phyloP scores from a whole-genome alignment of 2,888 invertebrate species.

The Cremastinae sp. region DNA sequence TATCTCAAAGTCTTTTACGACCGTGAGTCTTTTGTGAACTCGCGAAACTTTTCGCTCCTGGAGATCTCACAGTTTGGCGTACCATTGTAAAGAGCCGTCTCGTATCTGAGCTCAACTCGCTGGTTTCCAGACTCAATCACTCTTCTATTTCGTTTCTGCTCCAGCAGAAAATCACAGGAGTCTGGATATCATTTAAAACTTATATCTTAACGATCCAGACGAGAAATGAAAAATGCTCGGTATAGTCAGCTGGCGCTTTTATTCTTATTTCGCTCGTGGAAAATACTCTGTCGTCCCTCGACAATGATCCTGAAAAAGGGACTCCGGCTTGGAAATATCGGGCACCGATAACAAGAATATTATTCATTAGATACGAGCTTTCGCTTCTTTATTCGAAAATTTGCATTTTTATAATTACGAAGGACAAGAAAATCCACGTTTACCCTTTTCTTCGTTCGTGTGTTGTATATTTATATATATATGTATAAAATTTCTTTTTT shows the following conservation, averaged over 20 bases:
- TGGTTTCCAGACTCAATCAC: background rate
- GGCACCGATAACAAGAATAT: background rate
- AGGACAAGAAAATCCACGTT: constrained; percentile 21
- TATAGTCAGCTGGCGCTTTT: no score
- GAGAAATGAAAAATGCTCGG: no score
- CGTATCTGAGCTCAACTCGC: background rate
- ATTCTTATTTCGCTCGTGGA: no score
- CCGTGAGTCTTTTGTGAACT: background rate
- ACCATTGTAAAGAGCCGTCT: background rate
- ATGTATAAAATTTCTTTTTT: no score
- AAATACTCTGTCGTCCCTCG: no score
- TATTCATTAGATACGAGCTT: background rate
- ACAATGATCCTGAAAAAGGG: background rate
- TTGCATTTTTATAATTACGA: constrained; percentile 26
- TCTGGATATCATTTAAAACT: no score
- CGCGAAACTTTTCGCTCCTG: constrained; percentile 8
- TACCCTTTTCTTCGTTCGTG: constrained; percentile 5
- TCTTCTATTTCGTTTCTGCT: background rate
- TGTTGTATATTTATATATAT: constrained; percentile 11
- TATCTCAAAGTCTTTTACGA: background rate
- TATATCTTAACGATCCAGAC: no score
- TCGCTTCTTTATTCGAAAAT: constrained; percentile 17
- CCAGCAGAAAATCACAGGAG: background rate
- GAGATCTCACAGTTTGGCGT: background rate
- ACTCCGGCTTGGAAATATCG: background rate